Base-by-base conservation (phyloP, 1,140 invertebrate species). In the Penaeus vannamei region DNA sequence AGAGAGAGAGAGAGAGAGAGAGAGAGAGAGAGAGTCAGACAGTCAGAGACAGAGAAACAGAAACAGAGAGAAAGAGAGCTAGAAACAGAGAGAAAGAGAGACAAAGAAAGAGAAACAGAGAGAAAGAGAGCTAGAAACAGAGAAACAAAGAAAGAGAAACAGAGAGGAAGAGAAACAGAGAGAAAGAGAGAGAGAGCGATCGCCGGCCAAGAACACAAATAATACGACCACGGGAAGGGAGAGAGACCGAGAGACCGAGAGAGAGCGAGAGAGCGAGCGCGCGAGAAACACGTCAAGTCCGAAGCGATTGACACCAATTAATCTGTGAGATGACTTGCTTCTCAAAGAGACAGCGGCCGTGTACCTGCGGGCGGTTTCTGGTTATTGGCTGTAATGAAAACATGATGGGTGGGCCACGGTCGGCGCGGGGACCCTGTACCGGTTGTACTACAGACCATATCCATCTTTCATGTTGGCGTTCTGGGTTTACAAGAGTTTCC, bases 301-400 rank as follows among this genome's bases (percentile, higher is more conserved):
- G 20, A 76, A 76, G 17, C 72, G 72, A 76, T 76, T 76, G 72
- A 76, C 72, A 36, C n/a, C 72, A 76, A 76, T 76, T 29, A 76
- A 76, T 76, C 32, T 76, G 72, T 76, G 72, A 76, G 72, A 76
- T 76, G 42, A 20, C 29, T 26, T 32, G 29, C 72, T n/a, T 29
- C 42, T 76, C 72, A 7, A 36, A 32, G n/a, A 10, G 72, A n/a
- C 29, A n/a, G 26, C 12, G n/a, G 19, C 29, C 8, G 17, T 29
- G 72, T 29, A 36, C 7, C 29, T 29, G 72, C 20, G 72, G 19
- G 7, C 23, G 26, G 5, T 14, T 29, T 22, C 29, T 12, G 19
- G 72, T 76, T 76, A 76, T 76, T 76, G 72, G 42, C 32, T 22
- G 29, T 76, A 76, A 76, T 76, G 72, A 36, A 76, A 32, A 76